phyloP scores from a whole-genome alignment of 2,113 vertebrate genomes.

The Tilapia sparmanii region DNA sequence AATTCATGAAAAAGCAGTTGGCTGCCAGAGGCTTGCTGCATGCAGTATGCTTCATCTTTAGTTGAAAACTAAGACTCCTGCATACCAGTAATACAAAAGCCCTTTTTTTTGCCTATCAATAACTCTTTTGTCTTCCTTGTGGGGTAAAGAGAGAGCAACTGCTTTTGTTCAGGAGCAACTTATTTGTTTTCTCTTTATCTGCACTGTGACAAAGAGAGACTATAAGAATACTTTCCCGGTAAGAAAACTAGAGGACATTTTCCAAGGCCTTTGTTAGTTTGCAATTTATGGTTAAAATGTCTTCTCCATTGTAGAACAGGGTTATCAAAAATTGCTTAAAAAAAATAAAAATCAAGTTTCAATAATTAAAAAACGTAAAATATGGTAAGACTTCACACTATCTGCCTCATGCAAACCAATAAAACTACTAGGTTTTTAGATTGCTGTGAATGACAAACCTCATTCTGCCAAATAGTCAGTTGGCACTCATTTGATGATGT shows the following conservation, averaged over 20 bases:
- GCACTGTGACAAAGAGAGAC: slow-evolving; percentile 9
- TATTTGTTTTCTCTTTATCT: slow-evolving; percentile 44
- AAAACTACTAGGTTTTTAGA: neutral
- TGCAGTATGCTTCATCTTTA: neutral
- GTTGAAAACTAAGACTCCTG: neutral
- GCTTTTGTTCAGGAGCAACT: slow-evolving; percentile 27
- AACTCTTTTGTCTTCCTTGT: slow-evolving; percentile 36
- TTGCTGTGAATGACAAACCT: neutral
- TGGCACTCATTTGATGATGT: neutral
- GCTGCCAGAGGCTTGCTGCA: slow-evolving; percentile 10
- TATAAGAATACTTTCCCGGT: neutral
- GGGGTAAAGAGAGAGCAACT: slow-evolving; percentile 28
- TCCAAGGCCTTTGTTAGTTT: slow-evolving; percentile 22
- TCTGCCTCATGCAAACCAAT: neutral
- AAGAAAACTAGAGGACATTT: slow-evolving; percentile 6
- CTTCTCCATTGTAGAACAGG: neutral
- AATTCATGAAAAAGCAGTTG: slow-evolving; percentile 19
- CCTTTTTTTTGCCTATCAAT: slow-evolving; percentile 35
- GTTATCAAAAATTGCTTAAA: neutral
- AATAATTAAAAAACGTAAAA: neutral
- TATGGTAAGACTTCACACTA: neutral
- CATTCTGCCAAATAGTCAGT: neutral
- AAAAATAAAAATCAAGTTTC: neutral
- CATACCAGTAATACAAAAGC: neutral
- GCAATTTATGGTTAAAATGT: neutral